These are phyloP conservation scores for Archips xylosteana DNA, from an alignment of 2,888 invertebrate genomes.

Conservation along the genomic window DNA sequence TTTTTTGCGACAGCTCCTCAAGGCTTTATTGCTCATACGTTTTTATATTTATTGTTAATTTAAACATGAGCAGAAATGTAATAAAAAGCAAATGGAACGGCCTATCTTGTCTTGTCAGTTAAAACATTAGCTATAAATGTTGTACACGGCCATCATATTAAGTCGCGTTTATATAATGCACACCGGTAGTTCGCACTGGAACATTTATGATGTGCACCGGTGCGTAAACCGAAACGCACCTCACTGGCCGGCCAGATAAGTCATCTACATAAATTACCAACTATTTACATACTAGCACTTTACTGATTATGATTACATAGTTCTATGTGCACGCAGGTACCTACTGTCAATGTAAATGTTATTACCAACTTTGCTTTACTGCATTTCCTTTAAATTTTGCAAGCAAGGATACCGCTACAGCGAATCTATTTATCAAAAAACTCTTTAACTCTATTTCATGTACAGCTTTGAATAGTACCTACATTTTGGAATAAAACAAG, in stretches of 20 bases:
- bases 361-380: background rate
- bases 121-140: constrained; percentile 11
- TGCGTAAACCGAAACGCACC: constrained; percentile 49
- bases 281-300: constrained; percentile 30
- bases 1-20: constrained; percentile 7
- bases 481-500: background rate
- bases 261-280: constrained; percentile 39
- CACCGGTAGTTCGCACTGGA: constrained; percentile 34
- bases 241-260: constrained; percentile 45
- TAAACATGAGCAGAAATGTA: background rate
- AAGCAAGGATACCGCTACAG: background rate
- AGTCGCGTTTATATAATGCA: constrained; percentile 23
- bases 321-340: constrained; percentile 3
- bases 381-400: constrained; percentile 1
- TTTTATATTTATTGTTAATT: background rate
- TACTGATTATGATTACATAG: constrained; percentile 29
- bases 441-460: background rate
- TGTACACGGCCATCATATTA: background rate
- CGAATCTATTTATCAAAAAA: background rate
- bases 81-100: background rate
- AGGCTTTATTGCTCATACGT: constrained; percentile 9
- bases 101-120: background rate
- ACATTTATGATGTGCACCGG: constrained; percentile 44
- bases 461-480: background rate
- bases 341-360: background rate